Conservation (phyloP, 35 echinoderm and acorn worm species). For the Strongylocentrotus purpuratus region DNA sequence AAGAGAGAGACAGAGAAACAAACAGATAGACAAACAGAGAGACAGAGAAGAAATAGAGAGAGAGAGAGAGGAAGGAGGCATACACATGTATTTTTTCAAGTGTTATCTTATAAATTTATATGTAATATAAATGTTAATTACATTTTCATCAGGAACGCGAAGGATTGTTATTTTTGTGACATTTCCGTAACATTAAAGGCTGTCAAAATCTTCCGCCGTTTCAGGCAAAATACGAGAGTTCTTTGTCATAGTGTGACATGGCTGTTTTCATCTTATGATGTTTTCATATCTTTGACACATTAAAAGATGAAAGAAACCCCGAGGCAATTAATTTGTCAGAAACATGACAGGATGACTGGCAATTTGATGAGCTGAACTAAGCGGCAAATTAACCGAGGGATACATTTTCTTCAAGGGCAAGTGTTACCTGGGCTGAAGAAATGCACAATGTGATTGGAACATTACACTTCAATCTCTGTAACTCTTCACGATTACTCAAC, state of each 20-base stretch:
- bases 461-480: background rate
- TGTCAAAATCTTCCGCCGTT: background rate
- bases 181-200: background rate
- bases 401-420: background rate
- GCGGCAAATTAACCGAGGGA: background rate
- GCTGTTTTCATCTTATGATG: background rate
- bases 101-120: no score
- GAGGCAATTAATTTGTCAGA: background rate
- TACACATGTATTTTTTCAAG: background rate
- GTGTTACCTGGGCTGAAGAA: background rate
- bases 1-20: background rate
- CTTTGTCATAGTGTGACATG: background rate
- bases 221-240: background rate
- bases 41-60: background rate
- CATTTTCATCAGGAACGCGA: no score
- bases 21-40: background rate
- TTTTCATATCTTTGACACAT: background rate
- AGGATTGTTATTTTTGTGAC: background rate
- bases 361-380: slow-evolving; percentile 3
- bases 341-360: background rate
- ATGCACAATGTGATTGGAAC: background rate
- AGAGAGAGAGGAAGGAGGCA: no score
- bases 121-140: no score
- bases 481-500: background rate
- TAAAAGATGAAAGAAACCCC: background rate